phyloP scores from a whole-genome alignment of 2,888 invertebrate genomes.

The Amblyteles armatorius region DNA sequence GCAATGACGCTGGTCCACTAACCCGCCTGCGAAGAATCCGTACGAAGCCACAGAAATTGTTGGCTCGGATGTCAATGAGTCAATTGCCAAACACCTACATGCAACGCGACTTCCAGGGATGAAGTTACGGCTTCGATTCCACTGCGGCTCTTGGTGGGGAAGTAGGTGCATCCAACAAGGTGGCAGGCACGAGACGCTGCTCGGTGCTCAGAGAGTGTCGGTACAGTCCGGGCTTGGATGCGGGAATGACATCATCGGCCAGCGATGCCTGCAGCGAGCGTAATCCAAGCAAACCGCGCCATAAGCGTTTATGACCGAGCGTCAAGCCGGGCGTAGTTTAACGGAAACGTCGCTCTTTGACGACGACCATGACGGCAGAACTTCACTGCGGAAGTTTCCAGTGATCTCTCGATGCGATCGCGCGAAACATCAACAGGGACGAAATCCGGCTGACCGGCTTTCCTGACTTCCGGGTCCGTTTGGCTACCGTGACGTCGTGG shows the following conservation, averaged over 20 bases:
- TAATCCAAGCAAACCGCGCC: constrained; percentile 60
- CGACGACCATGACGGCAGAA: constrained; percentile 39
- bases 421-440: constrained; percentile 2
- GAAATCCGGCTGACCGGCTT: neutral
- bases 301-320: constrained; percentile 54
- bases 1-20: constrained; percentile 36
- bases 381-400: constrained; percentile 20
- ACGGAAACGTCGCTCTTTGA: constrained; percentile 62
- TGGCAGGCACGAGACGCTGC: constrained; percentile 19
- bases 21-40: constrained; percentile 41
- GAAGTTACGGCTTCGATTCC: neutral
- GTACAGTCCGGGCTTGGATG: constrained; percentile 14
- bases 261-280: constrained; percentile 39
- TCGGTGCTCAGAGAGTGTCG: constrained; percentile 25
- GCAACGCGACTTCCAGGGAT: constrained; percentile 2
- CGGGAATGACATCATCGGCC: constrained; percentile 62
- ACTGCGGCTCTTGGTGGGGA: neutral
- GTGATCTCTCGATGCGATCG: constrained; percentile 18
- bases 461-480: neutral
- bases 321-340: constrained; percentile 56
- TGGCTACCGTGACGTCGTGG: neutral
- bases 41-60: constrained; percentile 32
- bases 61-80: constrained; percentile 29
- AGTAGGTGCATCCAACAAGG: neutral
- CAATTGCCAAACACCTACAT: constrained; percentile 47